Evolutionary conservation across 2,113 vertebrate genomes (phyloP), one percentile per base, ranked within the genome.

Genomic region (Ptilonorhynchus violaceus): DNA sequence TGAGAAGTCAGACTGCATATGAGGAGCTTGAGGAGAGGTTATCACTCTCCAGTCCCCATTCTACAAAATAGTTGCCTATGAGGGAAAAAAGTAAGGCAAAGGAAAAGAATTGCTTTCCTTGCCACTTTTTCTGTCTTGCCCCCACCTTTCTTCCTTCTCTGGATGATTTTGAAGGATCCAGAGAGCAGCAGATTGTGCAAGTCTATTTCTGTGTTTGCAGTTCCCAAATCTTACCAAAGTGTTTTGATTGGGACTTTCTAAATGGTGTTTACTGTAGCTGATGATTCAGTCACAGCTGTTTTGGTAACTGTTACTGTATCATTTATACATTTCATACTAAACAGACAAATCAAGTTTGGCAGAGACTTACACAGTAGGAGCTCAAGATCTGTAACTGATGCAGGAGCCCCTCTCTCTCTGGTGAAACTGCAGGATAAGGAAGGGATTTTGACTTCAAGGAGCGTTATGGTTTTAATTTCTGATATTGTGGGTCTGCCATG

Each of bases 221-320:
- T 47, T 91, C 28, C 39, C 58, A 76, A 64, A 94, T 52, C 37
- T 64, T 90, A 95, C 74, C 72, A 39, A 95, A 81, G 81, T 94
- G 74, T 89, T 96, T 82, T 91, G 58, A 76, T 85, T 4, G 3
- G 53, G 74, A 19, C 52, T 91, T 89, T 89, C 92, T 95, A 92
- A 95, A 72, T 85, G 69, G 66, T 95, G 89, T 96, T 96, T 96
- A 89, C 84, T 85, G 87, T 92, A 79, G 66, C 80, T 96, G 91
- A 30, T 91, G 91, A 87, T 52, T 96, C 84, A 95, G 79, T 84
- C 74, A 50, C 89, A 95, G 89, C 93, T 94, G 89, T 78, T 97
- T 75, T 74, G 73, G 62, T 93, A 91, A 59, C 83, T 94, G 80
- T 82, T 85, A 89, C 84, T 82, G 60, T 82, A 76, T 96, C 66